phyloP scores from a whole-genome alignment of 1,140 invertebrate species.

The Vollenhovia emeryi region DNA sequence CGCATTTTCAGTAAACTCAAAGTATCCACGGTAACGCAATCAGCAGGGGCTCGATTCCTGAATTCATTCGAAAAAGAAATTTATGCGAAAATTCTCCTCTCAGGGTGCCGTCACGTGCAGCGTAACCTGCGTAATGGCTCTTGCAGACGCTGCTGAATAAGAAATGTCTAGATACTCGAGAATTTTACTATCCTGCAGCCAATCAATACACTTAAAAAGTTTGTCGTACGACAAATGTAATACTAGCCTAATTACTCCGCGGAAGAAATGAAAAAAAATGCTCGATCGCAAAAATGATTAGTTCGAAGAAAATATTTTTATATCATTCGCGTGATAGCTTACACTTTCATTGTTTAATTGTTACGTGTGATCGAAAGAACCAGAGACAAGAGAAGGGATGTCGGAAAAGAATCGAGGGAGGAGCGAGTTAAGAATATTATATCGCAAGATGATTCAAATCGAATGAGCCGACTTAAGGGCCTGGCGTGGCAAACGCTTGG shows the following conservation, averaged over 20 bases:
- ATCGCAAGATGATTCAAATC: neutral
- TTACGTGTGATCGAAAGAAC: neutral
- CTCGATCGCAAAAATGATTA: neutral
- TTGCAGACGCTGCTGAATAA: too few species aligned
- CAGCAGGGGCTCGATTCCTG: too few species aligned
- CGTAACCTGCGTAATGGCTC: too few species aligned
- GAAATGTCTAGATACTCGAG: too few species aligned
- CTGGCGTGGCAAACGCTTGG: slow-evolving; percentile 40
- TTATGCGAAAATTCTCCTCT: neutral
- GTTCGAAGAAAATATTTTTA: neutral
- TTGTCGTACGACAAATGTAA: too few species aligned
- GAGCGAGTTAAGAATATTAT: neutral
- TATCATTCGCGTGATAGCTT: neutral
- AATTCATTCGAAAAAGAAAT: too few species aligned
- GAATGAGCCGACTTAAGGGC: slow-evolving; percentile 9
- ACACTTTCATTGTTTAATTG: neutral
- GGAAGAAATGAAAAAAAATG: neutral
- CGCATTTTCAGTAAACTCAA: neutral
- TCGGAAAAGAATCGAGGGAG: neutral
- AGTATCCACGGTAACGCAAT: neutral
- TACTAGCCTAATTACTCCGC: neutral
- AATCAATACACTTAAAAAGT: too few species aligned
- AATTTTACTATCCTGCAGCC: too few species aligned
- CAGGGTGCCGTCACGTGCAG: too few species aligned
- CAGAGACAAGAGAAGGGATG: neutral